Percentiles rank a stretch among this genome's conserved stretches.
Evolutionary conservation across 1,140 invertebrate species (phyloP).

Genomic region (Bilobella aurantiaca): DNA sequence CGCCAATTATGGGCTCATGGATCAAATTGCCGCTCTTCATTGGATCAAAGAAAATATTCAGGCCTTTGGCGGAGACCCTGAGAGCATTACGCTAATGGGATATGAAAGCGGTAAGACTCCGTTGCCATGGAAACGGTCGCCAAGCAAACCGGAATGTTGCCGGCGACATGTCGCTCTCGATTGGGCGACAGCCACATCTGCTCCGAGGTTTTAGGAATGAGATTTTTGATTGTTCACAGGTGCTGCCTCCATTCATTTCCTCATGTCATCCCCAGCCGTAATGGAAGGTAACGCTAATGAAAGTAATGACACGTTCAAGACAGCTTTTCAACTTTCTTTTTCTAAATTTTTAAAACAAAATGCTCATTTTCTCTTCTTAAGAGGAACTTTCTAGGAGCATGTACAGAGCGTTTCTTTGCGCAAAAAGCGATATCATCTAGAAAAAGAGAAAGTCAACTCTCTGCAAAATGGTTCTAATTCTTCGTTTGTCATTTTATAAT

Average conservation of each 20-base stretch:
- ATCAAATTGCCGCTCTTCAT: constrained; percentile 83
- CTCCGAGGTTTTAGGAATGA: constrained; percentile 46
- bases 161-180: not conserved
- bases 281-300: not conserved
- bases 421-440: too few species aligned
- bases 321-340: too few species aligned
- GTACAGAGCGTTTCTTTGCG: too few species aligned
- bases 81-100: constrained; percentile 75
- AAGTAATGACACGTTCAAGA: not conserved
- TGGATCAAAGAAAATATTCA: constrained; percentile 89
- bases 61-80: constrained; percentile 77
- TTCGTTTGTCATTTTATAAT: too few species aligned
- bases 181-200: not conserved
- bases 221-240: constrained; percentile 46
- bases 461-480: too few species aligned
- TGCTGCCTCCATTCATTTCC: constrained; percentile 86
- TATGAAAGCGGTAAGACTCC: constrained; percentile 60
- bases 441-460: too few species aligned
- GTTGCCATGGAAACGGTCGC: too few species aligned
- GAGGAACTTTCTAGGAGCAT: too few species aligned
- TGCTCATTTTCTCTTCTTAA: too few species aligned
- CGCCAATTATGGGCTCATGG: constrained; percentile 85
- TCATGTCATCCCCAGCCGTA: constrained; percentile 74
- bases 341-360: too few species aligned
- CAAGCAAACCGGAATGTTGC: too few species aligned